These are phyloP conservation scores for Bujurquina vittata DNA, from an alignment of 2,113 vertebrate species.

Conservation along the genomic window DNA sequence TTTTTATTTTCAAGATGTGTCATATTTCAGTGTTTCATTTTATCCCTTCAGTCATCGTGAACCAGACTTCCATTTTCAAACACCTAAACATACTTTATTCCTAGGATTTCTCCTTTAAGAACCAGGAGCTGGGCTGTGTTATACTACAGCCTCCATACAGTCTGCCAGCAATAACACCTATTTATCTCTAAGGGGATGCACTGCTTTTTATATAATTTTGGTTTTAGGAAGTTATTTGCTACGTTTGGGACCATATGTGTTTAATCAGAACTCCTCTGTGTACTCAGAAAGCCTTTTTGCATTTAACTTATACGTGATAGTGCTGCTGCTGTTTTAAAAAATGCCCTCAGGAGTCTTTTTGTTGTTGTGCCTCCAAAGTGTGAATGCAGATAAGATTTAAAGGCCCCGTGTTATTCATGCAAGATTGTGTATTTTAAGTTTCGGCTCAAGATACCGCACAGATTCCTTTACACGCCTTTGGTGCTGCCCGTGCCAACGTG, in stretches of 20 bases:
- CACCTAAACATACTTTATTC: background rate
- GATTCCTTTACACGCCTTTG: background rate
- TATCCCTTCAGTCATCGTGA: background rate
- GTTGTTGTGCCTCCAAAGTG: background rate
- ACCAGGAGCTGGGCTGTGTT: background rate
- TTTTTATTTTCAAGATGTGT: background rate
- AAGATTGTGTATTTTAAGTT: background rate
- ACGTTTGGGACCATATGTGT: conserved; percentile 5
- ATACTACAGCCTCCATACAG: background rate
- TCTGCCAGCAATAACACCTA: conserved; percentile 15
- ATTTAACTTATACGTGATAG: background rate
- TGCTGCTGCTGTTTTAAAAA: background rate
- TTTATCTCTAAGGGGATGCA: conserved; percentile 20
- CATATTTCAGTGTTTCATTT: background rate
- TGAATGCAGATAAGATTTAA: conserved; percentile 1
- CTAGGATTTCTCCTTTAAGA: background rate
- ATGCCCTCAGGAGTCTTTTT: background rate
- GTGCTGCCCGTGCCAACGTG: background rate
- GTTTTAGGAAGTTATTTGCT: background rate
- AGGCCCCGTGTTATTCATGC: background rate
- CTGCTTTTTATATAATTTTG: background rate
- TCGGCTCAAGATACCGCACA: background rate
- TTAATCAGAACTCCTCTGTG: background rate
- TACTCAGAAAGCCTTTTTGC: background rate
- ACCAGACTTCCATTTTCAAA: background rate